phyloP scores from a whole-genome alignment of 2,797 vertebrate species.

The Tangara arthus region DNA sequence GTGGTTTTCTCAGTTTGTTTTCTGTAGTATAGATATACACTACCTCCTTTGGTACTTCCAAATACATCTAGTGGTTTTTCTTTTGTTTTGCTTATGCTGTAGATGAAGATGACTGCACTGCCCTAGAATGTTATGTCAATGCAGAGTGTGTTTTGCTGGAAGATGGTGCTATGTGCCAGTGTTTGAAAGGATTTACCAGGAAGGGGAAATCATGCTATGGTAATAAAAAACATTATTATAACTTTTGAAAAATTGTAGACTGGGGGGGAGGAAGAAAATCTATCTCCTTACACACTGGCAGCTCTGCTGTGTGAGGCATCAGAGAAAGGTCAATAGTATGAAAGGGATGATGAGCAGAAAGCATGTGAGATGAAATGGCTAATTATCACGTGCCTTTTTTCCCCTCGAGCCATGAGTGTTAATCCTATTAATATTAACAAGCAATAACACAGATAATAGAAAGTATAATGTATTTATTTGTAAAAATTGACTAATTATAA shows the following conservation, averaged over 20 bases:
- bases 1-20: not conserved
- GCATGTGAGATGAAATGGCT: not conserved
- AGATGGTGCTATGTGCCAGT: constrained; percentile 77
- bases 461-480: not conserved
- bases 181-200: constrained; percentile 82
- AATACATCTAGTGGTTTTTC: not conserved
- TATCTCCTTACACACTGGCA: not conserved
- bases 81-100: not conserved
- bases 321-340: not conserved
- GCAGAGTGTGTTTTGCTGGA: constrained; percentile 77
- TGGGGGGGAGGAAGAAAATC: not conserved
- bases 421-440: constrained; percentile 10
- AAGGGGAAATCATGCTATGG: constrained; percentile 82
- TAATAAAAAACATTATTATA: constrained; percentile 63
- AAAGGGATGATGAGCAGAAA: not conserved
- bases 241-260: not conserved
- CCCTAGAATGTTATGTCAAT: constrained; percentile 76
- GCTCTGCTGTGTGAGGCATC: not conserved
- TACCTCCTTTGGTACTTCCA: not conserved
- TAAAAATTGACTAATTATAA: not conserved
- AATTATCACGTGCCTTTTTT: not conserved
- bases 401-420: not conserved
- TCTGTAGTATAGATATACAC: not conserved
- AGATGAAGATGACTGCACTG: constrained; percentile 85
- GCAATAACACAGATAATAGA: not conserved